Evolutionary conservation across 2,797 vertebrate species (phyloP), one percentile per base, ranked within the genome.

Genomic region (Rhinichthys osculus): DNA sequence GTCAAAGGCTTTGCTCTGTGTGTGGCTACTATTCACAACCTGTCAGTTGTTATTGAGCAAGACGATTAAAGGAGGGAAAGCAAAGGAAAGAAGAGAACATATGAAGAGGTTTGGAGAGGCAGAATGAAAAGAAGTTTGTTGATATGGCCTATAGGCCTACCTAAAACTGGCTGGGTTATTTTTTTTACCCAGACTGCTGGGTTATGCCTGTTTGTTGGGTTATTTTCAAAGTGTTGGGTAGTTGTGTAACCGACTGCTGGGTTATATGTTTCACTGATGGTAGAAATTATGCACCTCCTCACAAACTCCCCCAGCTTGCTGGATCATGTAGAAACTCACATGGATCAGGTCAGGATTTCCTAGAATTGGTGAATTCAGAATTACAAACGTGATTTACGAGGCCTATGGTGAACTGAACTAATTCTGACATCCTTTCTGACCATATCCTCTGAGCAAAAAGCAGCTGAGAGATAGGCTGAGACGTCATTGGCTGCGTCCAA

Each of bases 11-110:
- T 57, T 35, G 78, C 62, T 85, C 23, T 82, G 72, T 88, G 81
- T 85, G 87, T 59, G 70, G 82, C 81, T 57, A 54, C 42, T 57
- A 85, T 84, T 79, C 85, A 81, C 40, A 88, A 89, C 83, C 81
- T 79, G 85, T 67, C 70, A 78, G 47, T 66, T 62, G 42, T 79
- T 71, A 47, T 86, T 66, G 40, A 70, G 40, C 74, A 69, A 62
- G 33, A 64, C 50, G 27, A 85, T 69, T 69, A 81, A 73, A 73
- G 21, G 4, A 73, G 30, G 8, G 17, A 50, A 23, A 33, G 21
- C 13, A 30, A 44, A 30, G 35, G 17, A 54, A 67, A 11, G 2
- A 1, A 79, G 27, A 7, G 62, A 21, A 59, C 16, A 72, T 67
- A 69, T 73, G 40, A 66, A 78, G 69, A 67, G 47, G n/a, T 77